Evolutionary conservation across 2,113 vertebrate genomes (phyloP), one percentile per base, ranked within the genome.

Genomic region (Ophthalmolycus amberensis): DNA sequence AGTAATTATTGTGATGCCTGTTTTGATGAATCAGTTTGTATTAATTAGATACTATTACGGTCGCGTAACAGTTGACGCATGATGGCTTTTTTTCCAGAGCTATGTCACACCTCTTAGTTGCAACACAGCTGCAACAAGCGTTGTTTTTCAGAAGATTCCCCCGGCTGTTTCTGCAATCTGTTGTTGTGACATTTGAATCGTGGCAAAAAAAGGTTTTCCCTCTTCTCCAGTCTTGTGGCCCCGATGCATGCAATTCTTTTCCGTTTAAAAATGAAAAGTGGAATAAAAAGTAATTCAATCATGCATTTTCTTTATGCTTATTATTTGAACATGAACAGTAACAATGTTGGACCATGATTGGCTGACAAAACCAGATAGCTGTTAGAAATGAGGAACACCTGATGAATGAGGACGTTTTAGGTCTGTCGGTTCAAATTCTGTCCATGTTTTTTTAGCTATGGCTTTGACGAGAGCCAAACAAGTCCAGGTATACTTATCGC

Each of bases 111-210:
- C n/a, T 81, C 34, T 69, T 74, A 25, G 63, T 58, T 79, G 44
- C 71, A 76, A 62, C 52, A 79, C 40, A 59, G 52, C 8, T 74
- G 52, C 54, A 58, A 77, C 82, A 56, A 73, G 52, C 37, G 71
- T 38, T 52, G 54, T 82, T 87, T 50, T 80, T 82, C n/a, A 50
- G 50, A 52, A 77, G 52, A 52, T 42, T 68, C 76, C 73, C 56
- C 34, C 15, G 74, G 74, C 71, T 79, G 29, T 67, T 83, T 77
- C 48, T 78, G 38, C 56, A 80, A 66, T 80, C 52, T 84, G 79
- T 29, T 69, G 64, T 52, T 52, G 38, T 82, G 69, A 62, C 77
- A 84, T 76, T 18, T n/a, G n/a, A 67, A 81, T 54, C 68, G 59
- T 71, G 34, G 60, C 67, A 68, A 60, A 52, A 52, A 56, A 69